These are phyloP conservation scores for Hetaerina americana DNA, from an alignment of 1,140 invertebrate species.

Conservation along the genomic window DNA sequence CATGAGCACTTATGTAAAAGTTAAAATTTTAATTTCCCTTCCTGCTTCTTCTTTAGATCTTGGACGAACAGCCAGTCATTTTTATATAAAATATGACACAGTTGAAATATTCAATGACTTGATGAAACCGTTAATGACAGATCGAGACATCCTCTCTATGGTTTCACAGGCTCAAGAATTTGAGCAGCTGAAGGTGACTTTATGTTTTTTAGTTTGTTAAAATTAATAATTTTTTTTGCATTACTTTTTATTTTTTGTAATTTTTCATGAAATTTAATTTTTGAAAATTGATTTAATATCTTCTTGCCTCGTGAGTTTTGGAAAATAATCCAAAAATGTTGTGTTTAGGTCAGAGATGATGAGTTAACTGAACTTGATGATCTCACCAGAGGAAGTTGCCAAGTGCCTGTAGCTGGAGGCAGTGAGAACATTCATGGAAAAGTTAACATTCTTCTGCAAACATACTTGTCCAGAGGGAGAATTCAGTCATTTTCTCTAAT, in stretches of 20 bases:
- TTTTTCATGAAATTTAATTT: constrained; percentile 10
- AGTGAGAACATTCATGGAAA: constrained; percentile 87
- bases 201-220: background rate
- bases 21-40: background rate
- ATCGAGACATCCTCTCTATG: constrained; percentile 75
- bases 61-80: constrained; percentile 92
- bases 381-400: constrained; percentile 54
- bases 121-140: constrained; percentile 66
- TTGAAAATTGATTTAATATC: background rate
- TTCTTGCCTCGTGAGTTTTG: background rate
- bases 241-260: constrained; percentile 12
- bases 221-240: constrained; percentile 7
- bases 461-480: constrained; percentile 65
- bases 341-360: constrained; percentile 72
- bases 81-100: constrained; percentile 95
- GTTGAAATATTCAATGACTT: constrained; percentile 79
- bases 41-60: constrained; percentile 46
- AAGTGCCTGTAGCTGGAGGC: constrained; percentile 60
- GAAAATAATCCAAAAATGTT: constrained; percentile 10
- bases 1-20: constrained; percentile 4
- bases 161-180: constrained; percentile 90
- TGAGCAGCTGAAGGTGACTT: constrained; percentile 76
- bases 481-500: constrained; percentile 80
- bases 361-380: constrained; percentile 83
- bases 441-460: constrained; percentile 93